A percentile compares a stretch with the other conserved stretches of the same genome.
phyloP scores from a whole-genome alignment of 2,888 invertebrate genomes.

The Phalera bucephala region DNA sequence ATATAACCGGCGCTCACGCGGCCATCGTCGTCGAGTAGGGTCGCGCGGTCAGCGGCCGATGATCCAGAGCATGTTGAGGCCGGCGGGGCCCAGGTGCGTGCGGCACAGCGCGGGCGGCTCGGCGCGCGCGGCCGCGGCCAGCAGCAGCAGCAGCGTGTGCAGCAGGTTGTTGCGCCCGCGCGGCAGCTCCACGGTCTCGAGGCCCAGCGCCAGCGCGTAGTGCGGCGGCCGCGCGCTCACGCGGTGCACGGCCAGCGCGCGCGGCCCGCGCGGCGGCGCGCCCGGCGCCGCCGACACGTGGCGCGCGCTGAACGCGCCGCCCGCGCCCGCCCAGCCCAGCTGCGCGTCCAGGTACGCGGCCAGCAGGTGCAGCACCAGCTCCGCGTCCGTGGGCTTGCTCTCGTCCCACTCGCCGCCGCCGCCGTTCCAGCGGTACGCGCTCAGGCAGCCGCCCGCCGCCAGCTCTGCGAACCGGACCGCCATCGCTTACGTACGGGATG shows the following conservation, averaged over 20 bases:
- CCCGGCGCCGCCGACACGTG: constrained; percentile 59
- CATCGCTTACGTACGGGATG: no score
- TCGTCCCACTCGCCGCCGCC: constrained; percentile 93
- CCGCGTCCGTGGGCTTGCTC: constrained; percentile 93
- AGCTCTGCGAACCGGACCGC: no score
- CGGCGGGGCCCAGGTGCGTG: constrained; percentile 65
- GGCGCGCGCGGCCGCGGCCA: constrained; percentile 86
- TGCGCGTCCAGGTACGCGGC: constrained; percentile 94
- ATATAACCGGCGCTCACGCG: no score
- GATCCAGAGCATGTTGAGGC: constrained; percentile 92
- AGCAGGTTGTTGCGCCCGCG: constrained; percentile 93
- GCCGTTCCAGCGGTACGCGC: constrained; percentile 94
- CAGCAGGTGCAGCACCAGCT: constrained; percentile 92
- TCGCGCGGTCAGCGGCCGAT: constrained; percentile 78
- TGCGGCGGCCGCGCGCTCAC: constrained; percentile 84
- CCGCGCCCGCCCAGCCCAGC: constrained; percentile 75
- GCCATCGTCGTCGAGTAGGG: no score
- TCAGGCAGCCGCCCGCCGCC: constrained; percentile 92
- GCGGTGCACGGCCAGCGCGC: constrained; percentile 85
- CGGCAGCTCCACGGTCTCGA: constrained; percentile 31
- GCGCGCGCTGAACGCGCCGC: constrained; percentile 52
- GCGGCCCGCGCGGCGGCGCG: constrained; percentile 63
- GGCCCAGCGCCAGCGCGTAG: constrained; percentile 86
- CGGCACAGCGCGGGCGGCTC: constrained; percentile 82
- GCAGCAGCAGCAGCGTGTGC: constrained; percentile 91